Evolutionary conservation across 2,888 invertebrate species (phyloP), one percentile per base, ranked within the genome.

Genomic region (Pyralis farinalis): DNA sequence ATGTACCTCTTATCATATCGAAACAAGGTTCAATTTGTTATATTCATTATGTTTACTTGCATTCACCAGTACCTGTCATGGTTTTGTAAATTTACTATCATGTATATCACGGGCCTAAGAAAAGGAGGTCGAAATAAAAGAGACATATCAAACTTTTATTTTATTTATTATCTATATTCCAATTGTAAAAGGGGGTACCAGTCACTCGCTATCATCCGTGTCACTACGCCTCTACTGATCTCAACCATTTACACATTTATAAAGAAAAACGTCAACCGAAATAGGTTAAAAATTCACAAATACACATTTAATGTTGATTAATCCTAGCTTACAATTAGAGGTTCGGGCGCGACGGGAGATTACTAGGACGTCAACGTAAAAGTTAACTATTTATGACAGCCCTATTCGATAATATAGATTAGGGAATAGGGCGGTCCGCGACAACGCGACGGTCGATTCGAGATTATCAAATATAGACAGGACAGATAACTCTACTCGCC

Each of bases 281-380:
- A 80, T 79, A 71, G 72, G 77, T 80, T 79, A 74, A 72, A 73
- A 85, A 87, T 85, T 85, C 87, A 88, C 88, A 88, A 86, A 79
- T 88, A 88, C 88, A 88, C 86, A 84, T 86, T 86, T 83, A 80
- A 85, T 86, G 85, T 83, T 82, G 83, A 81, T 74, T 85, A 80
- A 70, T 63, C 44, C 83, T 85, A 86, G 61, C 81, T 86, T 84
- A 84, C 6, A 57, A 46, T 49, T 75, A 79, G 44, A 43, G 73
- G 77, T 60, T 57, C 61, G 84, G 58, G 48, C 74, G 72, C 51
- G 62, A 55, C 52, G 69, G 58, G 73, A 80, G 75, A 49, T 56
- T 40, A 10, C 3, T 22, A 35, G 34, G 34, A 31, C 33, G 30
- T 34, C 38, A 46, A 49, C 42, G 42, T 49, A 46, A 47, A 53